phyloP scores from a whole-genome alignment of 2,888 invertebrate genomes.

The Mesoligia furuncula region DNA sequence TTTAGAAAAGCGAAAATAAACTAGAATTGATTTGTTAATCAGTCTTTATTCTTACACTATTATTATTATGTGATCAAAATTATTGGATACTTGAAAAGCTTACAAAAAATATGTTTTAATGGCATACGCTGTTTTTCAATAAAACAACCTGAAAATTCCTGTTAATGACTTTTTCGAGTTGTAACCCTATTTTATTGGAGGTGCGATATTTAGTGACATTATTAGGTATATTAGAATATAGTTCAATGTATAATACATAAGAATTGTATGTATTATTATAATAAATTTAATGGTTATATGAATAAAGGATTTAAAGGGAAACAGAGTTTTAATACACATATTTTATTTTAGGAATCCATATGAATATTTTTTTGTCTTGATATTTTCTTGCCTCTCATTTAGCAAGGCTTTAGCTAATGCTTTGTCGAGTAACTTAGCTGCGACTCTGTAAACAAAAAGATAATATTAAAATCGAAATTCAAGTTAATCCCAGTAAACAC shows the following conservation, averaged over 20 bases:
- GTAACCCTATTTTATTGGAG: too few relatives aligned
- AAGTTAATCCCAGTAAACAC: neutral
- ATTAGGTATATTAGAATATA: slow-evolving; percentile 41
- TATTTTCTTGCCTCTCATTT: slow-evolving; percentile 87
- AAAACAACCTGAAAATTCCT: too few relatives aligned
- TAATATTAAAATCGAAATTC: neutral
- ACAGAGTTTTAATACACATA: slow-evolving; percentile 42
- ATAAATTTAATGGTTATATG: slow-evolving; percentile 59
- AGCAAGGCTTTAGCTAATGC: slow-evolving; percentile 92
- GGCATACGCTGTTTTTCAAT: too few relatives aligned
- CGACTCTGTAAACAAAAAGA: slow-evolving; percentile 78
- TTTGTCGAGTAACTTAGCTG: slow-evolving; percentile 92
- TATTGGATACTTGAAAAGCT: too few relatives aligned
- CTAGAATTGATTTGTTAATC: too few relatives aligned
- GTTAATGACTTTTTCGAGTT: too few relatives aligned
- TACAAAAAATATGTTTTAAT: too few relatives aligned
- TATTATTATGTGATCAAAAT: too few relatives aligned
- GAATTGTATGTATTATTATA: slow-evolving; percentile 38
- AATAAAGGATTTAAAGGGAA: slow-evolving; percentile 72
- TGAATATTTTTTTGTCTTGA: slow-evolving; percentile 83
- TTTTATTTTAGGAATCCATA: slow-evolving; percentile 90
- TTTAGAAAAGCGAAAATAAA: too few relatives aligned
- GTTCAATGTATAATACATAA: slow-evolving; percentile 22
- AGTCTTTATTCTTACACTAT: too few relatives aligned
- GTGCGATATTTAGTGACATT: slow-evolving; percentile 29